Conservation (phyloP, 2,888 invertebrate species). For the Crossocerus cetratus region DNA sequence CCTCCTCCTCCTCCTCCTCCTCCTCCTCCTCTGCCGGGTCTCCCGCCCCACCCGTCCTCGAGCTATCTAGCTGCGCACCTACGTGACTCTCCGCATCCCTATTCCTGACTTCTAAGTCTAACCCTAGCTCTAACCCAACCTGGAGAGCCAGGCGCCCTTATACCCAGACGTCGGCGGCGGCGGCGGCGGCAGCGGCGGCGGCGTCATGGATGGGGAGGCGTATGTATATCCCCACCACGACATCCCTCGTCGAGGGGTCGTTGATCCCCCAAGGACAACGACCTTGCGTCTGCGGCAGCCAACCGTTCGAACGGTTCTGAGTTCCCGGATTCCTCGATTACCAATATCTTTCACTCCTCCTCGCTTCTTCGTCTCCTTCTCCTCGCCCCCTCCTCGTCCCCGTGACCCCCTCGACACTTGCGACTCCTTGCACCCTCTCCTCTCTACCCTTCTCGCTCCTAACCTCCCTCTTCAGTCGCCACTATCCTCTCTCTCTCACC, state of each 20-base stretch:
- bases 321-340: constrained; percentile 75
- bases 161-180: constrained; percentile 63
- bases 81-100: constrained; percentile 55
- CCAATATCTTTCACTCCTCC: constrained; percentile 68
- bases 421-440: constrained; percentile 40
- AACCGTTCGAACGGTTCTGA: constrained; percentile 72
- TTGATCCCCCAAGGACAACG: constrained; percentile 78
- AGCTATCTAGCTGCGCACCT: constrained; percentile 46
- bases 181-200: too few relatives aligned
- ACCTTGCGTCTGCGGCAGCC: constrained; percentile 74
- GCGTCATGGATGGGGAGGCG: constrained; percentile 63
- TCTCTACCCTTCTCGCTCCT: constrained; percentile 11
- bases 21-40: background rate
- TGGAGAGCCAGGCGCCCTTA: constrained; percentile 60
- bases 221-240: constrained; percentile 64
- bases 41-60: constrained; percentile 20
- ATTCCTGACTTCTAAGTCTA: constrained; percentile 60
- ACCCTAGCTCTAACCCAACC: constrained; percentile 62
- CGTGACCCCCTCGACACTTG: constrained; percentile 13
- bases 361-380: constrained; percentile 38
- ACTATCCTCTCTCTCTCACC: constrained; percentile 10
- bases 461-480: constrained; percentile 5
- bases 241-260: constrained; percentile 74
- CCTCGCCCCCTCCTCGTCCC: constrained; percentile 14
- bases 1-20: background rate